A percentile compares a stretch with the other conserved stretches of the same genome.
phyloP scores from a whole-genome alignment of 1,140 invertebrate genomes.

The Centruroides vittatus region DNA sequence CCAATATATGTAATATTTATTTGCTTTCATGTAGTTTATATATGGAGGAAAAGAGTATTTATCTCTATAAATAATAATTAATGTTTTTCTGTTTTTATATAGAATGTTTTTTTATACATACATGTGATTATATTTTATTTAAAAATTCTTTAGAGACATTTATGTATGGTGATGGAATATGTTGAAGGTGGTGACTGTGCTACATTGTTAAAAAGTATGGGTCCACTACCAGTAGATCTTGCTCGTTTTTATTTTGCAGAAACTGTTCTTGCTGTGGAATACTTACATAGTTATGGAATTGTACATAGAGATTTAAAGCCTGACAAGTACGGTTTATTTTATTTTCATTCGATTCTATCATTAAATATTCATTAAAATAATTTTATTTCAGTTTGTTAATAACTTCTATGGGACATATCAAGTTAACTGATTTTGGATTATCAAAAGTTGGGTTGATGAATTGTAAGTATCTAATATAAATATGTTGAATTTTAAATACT shows the following conservation, averaged over 20 bases:
- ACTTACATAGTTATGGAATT: constrained; percentile 97
- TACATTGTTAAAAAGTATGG: constrained; percentile 83
- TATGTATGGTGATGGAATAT: constrained; percentile 98
- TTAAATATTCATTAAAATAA: too few relatives aligned
- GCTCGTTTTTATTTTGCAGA: constrained; percentile 98
- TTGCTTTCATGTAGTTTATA: too few relatives aligned
- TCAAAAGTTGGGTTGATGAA: constrained; percentile 99
- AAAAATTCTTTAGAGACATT: constrained; percentile 53
- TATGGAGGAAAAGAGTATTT: too few relatives aligned
- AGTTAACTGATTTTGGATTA: constrained; percentile 97
- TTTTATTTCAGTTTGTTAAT: constrained; percentile 69
- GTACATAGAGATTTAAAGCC: constrained; percentile 99
- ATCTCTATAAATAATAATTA: too few relatives aligned
- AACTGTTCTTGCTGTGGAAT: constrained; percentile 96
- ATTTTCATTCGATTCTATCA: too few relatives aligned
- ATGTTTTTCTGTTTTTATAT: too few relatives aligned
- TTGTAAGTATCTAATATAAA: constrained; percentile 42
- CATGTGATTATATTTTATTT: too few relatives aligned
- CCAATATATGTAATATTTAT: too few relatives aligned
- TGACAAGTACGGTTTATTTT: constrained; percentile 61
- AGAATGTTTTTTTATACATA: too few relatives aligned
- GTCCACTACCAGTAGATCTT: constrained; percentile 91
- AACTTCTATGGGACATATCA: constrained; percentile 95
- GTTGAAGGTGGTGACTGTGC: constrained; percentile 99
- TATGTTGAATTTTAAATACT: too few relatives aligned